Base-by-base conservation (phyloP, 2,888 invertebrate species). In the Lasioglossum vierecki region DNA sequence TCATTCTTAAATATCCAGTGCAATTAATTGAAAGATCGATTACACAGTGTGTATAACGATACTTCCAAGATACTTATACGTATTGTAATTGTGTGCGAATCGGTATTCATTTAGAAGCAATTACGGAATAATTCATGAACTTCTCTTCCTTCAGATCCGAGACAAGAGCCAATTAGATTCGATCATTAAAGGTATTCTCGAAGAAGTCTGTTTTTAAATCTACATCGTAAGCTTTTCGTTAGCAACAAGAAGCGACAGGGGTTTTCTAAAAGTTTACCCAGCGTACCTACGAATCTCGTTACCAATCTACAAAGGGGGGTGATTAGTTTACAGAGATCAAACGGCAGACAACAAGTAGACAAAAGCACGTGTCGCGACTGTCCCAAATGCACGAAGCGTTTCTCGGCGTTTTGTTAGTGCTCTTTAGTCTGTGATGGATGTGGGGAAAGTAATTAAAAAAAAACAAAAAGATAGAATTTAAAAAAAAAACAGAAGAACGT, bases 351-450 rank as follows among this genome's bases (percentile, higher is more conserved):
- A 84, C 71, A 79, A 66, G 80, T 60, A 79, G 49, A 72, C 73
- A 84, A 53, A 85, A 83, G 86, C 87, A 76, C 88, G 89, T 88
- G 88, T 91, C 90, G 91, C 91, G 89, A 84, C 91, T 90, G 91
- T 93, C 87, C 83, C 88, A 90, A 89, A 81, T 92, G 91, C 92
- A 86, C 91, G 87, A 87, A 84, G 88, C 87, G 83, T 86, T 11
- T 82, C 76, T 76, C 78, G 73, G 76, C 71, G 68, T 75, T 70
- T 83, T 80, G 74, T 84, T 79, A 88, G 79, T 71, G 49, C 73
- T 83, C 30, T 72, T 78, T 71, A 60, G 79, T 74, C 44, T 5
- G 63, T 13, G 76, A n/a, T 44, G 13, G 68, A 68, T 15, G 46
- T 41, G 70, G 46, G 35, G 11, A n/a, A 30, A n/a, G 8, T 13